Evolutionary conservation across 2,888 invertebrate genomes (phyloP), one percentile per base, ranked within the genome.

Genomic region (Cephus rjabovi): DNA sequence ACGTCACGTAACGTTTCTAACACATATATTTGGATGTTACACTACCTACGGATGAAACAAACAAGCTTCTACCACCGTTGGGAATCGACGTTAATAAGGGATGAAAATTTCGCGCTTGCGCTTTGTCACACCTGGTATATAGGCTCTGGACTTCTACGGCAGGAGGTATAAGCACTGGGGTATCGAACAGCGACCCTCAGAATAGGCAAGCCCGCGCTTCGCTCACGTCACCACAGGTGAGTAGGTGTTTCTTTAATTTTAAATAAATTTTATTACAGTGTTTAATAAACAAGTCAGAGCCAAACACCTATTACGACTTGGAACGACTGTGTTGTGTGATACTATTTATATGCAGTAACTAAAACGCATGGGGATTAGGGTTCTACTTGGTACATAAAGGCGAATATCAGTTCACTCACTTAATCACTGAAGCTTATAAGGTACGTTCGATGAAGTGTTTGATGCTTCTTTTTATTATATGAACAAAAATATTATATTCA

Each of bases 161-260:
- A 81, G 74, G 12, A 74, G 83, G 80, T 86, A 85, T 85, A 87
- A 86, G 82, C 81, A 76, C 81, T 78, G 83, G 83, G 82, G 84
- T 83, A 88, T 88, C 88, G 88, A 87, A 86, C 83, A 79, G 79
- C 80, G 77, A 80, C 81, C 79, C 82, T 83, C 83, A 80, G 85
- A 87, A 85, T 81, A 84, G 83, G 80, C 82, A 83, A 81, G 79
- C 79, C 81, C 83, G 82, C 81, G 84, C 77, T 81, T 79, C 79
- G 76, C 78, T 34, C 23, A n/a, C 35, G 74, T 71, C 71, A 23
- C 9, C 2, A 34, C 31, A 31, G 71, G 71, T 71, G 23, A 31
- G 71, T 34, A 70, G 9, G 23, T 56, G 23, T 56, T 23, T 56
- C 9, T 23, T 56, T 9, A 15, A 40, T 56, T 56, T 9, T 23